These are phyloP conservation scores for Marasmarcha lunaedactyla DNA, from an alignment of 2,888 invertebrate genomes.

Conservation along the genomic window DNA sequence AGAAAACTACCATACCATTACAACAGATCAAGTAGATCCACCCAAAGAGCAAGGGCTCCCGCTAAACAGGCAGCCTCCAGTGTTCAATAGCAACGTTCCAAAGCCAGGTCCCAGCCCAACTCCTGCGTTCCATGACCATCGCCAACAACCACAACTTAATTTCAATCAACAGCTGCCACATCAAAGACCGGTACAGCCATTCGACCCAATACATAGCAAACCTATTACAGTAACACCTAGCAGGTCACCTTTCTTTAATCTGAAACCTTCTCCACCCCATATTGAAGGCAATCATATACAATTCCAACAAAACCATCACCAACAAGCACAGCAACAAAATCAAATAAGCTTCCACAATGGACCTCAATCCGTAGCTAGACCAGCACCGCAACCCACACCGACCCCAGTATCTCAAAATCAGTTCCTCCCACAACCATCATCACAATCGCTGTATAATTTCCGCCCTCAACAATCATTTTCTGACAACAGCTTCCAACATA, in stretches of 20 bases:
- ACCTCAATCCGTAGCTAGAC: slow-evolving; percentile 36
- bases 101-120: slow-evolving; percentile 42
- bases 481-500: slow-evolving; percentile 29
- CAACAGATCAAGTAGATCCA: slow-evolving; percentile 55
- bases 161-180: slow-evolving; percentile 63
- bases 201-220: slow-evolving; percentile 46
- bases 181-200: slow-evolving; percentile 45
- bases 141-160: slow-evolving; percentile 36
- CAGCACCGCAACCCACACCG: slow-evolving; percentile 38
- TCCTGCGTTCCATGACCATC: slow-evolving; percentile 42
- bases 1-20: slow-evolving; percentile 66
- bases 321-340: slow-evolving; percentile 39
- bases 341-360: slow-evolving; percentile 62
- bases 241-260: slow-evolving; percentile 51
- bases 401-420: slow-evolving; percentile 41
- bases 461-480: slow-evolving; percentile 25
- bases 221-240: slow-evolving; percentile 40
- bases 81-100: slow-evolving; percentile 30
- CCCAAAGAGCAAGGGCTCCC: slow-evolving; percentile 51
- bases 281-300: slow-evolving; percentile 48
- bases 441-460: slow-evolving; percentile 48
- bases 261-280: slow-evolving; percentile 56
- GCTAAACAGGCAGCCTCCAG: slow-evolving; percentile 34
- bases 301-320: slow-evolving; percentile 38
- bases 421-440: slow-evolving; percentile 52